These are phyloP conservation scores for Pachymerium ferrugineum DNA, from an alignment of 2,888 invertebrate genomes.

Conservation along the genomic window DNA sequence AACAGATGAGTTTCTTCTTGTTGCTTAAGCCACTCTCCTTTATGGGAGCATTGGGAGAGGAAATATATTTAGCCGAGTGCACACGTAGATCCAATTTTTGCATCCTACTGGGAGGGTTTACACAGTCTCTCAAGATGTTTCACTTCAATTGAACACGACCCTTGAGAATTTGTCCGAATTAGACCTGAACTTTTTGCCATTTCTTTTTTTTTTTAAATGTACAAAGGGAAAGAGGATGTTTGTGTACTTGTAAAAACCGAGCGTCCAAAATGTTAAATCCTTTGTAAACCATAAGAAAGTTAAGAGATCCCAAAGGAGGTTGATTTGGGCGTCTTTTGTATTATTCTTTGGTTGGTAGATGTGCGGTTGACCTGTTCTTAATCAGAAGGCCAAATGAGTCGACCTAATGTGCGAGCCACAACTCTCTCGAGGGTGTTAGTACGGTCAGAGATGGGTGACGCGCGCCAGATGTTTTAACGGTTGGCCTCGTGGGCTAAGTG, in stretches of 20 bases:
- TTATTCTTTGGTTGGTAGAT: neutral
- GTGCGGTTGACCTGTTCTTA: constrained; percentile 21
- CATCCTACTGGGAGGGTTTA: constrained; percentile 7
- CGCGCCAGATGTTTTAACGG: constrained; percentile 18
- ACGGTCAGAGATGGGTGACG: constrained; percentile 1
- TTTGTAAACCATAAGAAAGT: neutral
- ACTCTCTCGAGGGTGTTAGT: constrained; percentile 14
- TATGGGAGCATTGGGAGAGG: neutral
- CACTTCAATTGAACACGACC: neutral
- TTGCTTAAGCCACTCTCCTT: constrained; percentile 15
- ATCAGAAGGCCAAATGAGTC: constrained; percentile 18
- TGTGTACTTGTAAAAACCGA: too few relatives aligned
- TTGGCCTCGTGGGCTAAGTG: constrained; percentile 9
- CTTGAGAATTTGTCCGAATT: neutral
- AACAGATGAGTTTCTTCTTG: constrained; percentile 10
- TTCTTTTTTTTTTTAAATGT: neutral
- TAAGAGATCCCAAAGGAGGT: neutral
- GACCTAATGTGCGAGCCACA: constrained; percentile 1
- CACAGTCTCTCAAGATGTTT: neutral
- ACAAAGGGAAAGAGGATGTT: neutral
- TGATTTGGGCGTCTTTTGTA: neutral
- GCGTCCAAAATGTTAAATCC: too few relatives aligned
- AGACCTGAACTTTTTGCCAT: neutral
- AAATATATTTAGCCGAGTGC: neutral
- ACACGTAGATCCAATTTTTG: constrained; percentile 14